Base-by-base conservation (phyloP, 2,888 invertebrate species). In the Hylaea fasciaria region DNA sequence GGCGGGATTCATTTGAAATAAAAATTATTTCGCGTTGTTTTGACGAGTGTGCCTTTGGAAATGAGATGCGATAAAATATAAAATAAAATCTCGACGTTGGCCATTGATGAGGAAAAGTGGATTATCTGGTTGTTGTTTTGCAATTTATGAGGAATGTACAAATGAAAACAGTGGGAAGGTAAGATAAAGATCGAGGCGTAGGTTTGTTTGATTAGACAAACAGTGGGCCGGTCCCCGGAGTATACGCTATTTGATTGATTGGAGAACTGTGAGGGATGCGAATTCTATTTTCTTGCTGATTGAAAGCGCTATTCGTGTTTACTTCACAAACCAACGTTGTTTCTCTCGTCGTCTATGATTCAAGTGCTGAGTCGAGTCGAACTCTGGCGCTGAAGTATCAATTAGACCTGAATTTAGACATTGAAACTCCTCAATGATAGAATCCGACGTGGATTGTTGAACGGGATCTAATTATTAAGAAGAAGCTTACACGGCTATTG, bases 331-430 rank as follows among this genome's bases (percentile, higher is more conserved):
- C 2, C 22, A 22, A 3, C 22, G 41, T 17, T 41, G 13, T 3
- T 28, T 39, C 4, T 13, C 8, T 1, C 10, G 7, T 10, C 16
- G 12, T n/a, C 32, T 14, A 35, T 43, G 7, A 50, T 29, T 17
- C 14, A 51, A 10, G n/a, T n/a, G n/a, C 32, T 43, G 22, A 43
- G 2, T 37, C 1, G 9, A 9, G 32, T 12, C 16, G 78, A 79
- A 77, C n/a, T 72, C 72, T 74, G 68, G 71, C 73, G 75, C 70
- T 81, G 77, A 83, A 86, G 82, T 81, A 81, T 83, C 83, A 85
- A 85, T 86, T 86, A 83, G 78, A 78, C 77, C 82, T 84, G 86
- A 81, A 85, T 85, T 86, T 86, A 83, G 78, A 78, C 77, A 83
- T 84, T 85, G 81, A 86, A 87, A 81, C 69, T 68, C 71, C 73